Evolutionary conservation across 2,888 invertebrate species (phyloP).

Genomic region (Operophtera brumata): DNA sequence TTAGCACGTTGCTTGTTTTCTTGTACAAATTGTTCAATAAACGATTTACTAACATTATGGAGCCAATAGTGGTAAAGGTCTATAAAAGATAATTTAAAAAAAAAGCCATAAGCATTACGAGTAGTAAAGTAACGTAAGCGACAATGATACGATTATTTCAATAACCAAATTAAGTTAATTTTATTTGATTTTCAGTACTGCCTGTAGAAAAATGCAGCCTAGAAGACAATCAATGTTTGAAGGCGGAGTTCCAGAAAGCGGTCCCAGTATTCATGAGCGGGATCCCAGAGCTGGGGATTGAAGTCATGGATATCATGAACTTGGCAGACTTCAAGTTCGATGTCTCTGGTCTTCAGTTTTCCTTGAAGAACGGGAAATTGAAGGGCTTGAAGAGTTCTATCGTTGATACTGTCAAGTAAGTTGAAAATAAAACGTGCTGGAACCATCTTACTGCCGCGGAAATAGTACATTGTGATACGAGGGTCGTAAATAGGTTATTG

Average conservation of each 20-base stretch:
- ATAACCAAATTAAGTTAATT: too few species aligned
- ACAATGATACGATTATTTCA: too few species aligned
- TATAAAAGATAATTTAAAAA: too few species aligned
- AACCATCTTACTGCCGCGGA: too few species aligned
- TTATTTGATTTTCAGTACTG: slow-evolving; percentile 35
- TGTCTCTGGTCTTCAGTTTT: slow-evolving; percentile 50
- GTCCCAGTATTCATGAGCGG: slow-evolving; percentile 43
- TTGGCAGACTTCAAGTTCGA: slow-evolving; percentile 48
- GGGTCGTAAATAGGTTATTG: too few species aligned
- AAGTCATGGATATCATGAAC: slow-evolving; percentile 47
- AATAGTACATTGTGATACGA: too few species aligned
- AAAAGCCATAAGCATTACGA: too few species aligned
- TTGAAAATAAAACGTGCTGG: background rate
- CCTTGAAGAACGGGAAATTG: slow-evolving; percentile 41
- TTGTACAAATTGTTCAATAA: too few species aligned
- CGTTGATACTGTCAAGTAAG: slow-evolving; percentile 50
- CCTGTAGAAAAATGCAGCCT: slow-evolving; percentile 51
- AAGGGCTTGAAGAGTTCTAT: slow-evolving; percentile 42
- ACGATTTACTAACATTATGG: too few species aligned
- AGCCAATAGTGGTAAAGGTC: too few species aligned
- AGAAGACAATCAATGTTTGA: slow-evolving; percentile 46
- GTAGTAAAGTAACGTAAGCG: too few species aligned
- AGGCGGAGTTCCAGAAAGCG: slow-evolving; percentile 43
- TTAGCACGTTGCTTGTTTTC: too few species aligned
- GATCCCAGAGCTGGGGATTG: slow-evolving; percentile 44